A percentile compares a stretch with the other conserved stretches of the same genome.
These are phyloP conservation scores for Cichlasoma orientale DNA, from an alignment of 2,797 vertebrate genomes.

Conservation along the genomic window DNA sequence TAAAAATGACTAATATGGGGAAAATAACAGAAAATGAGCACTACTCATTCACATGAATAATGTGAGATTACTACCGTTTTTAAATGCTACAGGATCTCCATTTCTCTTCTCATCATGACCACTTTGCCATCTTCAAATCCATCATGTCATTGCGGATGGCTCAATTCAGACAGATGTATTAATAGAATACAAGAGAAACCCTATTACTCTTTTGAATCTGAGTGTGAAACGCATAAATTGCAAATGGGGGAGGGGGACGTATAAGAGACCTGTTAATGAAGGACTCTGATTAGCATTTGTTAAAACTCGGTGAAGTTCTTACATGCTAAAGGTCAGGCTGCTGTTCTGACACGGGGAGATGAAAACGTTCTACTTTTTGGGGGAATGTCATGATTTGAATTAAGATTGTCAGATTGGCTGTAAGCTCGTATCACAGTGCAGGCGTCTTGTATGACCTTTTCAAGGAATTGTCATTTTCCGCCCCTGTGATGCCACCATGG, in stretches of 20 bases:
- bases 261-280: conserved; percentile 75
- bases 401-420: conserved; percentile 87
- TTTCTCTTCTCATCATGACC: conserved; percentile 42
- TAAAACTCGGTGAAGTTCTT: conserved; percentile 81
- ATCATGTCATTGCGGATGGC: conserved; percentile 52
- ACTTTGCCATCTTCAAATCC: conserved; percentile 46
- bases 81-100: conserved; percentile 42
- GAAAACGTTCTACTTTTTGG: conserved; percentile 79
- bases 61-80: conserved; percentile 27
- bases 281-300: conserved; percentile 83
- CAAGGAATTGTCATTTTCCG: conserved; percentile 87
- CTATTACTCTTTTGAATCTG: conserved; percentile 63
- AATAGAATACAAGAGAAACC: conserved; percentile 67
- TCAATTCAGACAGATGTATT: conserved; percentile 62
- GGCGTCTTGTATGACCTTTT: conserved; percentile 86
- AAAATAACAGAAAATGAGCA: conserved; percentile 41
- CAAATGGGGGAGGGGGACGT: conserved; percentile 22
- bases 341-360: conserved; percentile 79
- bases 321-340: conserved; percentile 81
- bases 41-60: conserved; percentile 25
- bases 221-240: conserved; percentile 70
- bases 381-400: conserved; percentile 87
- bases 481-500: conserved; percentile 83
- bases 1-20: conserved; percentile 10
- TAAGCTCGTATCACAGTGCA: conserved; percentile 79